These are phyloP conservation scores for Rhagologus leucostigma DNA, from an alignment of 2,113 vertebrate genomes.

Conservation along the genomic window DNA sequence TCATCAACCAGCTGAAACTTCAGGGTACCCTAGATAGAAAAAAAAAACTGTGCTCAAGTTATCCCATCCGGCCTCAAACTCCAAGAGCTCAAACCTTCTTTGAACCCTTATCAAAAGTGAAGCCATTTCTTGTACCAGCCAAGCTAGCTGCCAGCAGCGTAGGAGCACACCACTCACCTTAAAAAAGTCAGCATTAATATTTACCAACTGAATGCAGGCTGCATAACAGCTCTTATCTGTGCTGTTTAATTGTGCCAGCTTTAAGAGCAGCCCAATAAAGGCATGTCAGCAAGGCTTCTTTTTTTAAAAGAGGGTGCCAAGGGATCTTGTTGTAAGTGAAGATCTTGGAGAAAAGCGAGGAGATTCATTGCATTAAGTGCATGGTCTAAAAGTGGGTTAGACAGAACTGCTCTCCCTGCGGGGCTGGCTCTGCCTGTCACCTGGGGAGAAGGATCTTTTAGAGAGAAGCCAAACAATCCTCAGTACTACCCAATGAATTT, in stretches of 20 bases:
- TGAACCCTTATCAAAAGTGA: background rate
- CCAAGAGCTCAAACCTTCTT: background rate
- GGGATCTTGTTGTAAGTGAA: conserved; percentile 25
- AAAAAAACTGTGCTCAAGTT: background rate
- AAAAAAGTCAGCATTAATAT: conserved; percentile 25
- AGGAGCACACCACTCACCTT: background rate
- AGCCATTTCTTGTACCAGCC: background rate
- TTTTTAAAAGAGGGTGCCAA: background rate
- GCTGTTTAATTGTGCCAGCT: background rate
- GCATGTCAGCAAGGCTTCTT: background rate
- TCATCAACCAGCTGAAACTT: background rate
- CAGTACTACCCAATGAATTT: background rate
- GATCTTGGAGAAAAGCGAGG: background rate
- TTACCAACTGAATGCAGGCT: background rate
- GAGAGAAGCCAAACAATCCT: background rate
- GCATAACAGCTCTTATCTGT: background rate
- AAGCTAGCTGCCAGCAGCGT: background rate
- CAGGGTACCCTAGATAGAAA: background rate
- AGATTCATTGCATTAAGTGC: conserved; percentile 1
- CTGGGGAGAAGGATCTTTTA: background rate
- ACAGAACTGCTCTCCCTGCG: background rate
- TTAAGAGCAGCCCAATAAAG: conserved; percentile 29
- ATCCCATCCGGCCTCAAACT: background rate
- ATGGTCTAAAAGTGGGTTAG: conserved; percentile 1
- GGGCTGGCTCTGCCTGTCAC: background rate